Evolutionary conservation across 2,888 invertebrate genomes (phyloP), one percentile per base, ranked within the genome.

Genomic region (Rhodophaea formosa): DNA sequence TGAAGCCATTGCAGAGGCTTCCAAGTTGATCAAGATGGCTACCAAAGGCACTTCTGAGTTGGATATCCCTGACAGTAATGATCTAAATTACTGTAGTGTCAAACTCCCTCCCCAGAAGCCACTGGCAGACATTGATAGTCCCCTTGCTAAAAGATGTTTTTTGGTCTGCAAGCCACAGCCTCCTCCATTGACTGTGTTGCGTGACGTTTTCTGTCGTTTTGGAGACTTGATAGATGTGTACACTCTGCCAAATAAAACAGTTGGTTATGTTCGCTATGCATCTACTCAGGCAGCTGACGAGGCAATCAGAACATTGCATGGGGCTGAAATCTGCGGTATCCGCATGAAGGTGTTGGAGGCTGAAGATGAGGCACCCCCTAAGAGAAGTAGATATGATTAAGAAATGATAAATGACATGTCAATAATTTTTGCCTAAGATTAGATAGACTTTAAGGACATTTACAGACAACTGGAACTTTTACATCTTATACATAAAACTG

Each of bases 181-280:
- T 47, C 96, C 97, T 12, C 95, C 96, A 1, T 90, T 95, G 66
- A 93, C 95, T 60, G 95, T 96, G 23, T 90, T 98, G 74, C 94
- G 95, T 71, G 97, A 98, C 81, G 94, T 97, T 16, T 98, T 98
- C 82, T 96, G 96, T 70, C 94, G 98, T 72, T 98, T 98, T 87
- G 98, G 97, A 7, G 94, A 95, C 77, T 92, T 98, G 8, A 97
- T 98, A 59, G 97, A 97, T 81, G 96, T 97, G 1, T 98, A 97
- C 78, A 94, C 98, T 80, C 88, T 98, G 67, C 95, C 95, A 52
- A 96, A 97, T 77, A 96, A 97, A 78, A 98, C 97, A 74, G 97
- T 97, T 83, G 98, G 98, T 0, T 98, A 97, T 85, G 98, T 97
- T 7, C 96, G 97, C 73, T 98, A 96, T 85, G 95, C 97, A 3